phyloP scores from a whole-genome alignment of 2,797 vertebrate species.

The Enteromius afrohamiltoni region DNA sequence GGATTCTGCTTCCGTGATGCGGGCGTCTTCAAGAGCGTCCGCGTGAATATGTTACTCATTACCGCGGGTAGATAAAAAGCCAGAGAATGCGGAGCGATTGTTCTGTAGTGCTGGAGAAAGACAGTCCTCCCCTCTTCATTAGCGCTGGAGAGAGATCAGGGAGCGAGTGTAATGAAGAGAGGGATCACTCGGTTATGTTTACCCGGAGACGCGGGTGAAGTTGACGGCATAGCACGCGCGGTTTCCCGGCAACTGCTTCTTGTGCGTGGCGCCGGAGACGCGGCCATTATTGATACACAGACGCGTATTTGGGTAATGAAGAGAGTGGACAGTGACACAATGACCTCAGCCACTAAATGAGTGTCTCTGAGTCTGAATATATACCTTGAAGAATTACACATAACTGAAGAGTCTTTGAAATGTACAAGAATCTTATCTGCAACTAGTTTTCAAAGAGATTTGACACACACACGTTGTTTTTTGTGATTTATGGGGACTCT shows the following conservation, averaged over 20 bases:
- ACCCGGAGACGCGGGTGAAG: slow-evolving; percentile 35
- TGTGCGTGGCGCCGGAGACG: not conserved
- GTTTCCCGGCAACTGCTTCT: slow-evolving; percentile 48
- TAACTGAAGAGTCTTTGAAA: not conserved
- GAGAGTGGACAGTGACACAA: slow-evolving; percentile 30
- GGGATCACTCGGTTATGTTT: slow-evolving; percentile 45
- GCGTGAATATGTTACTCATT: slow-evolving; percentile 74
- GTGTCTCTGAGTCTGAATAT: not conserved
- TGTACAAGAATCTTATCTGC: slow-evolving; percentile 12
- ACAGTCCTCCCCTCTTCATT: slow-evolving; percentile 52
- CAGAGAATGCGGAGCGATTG: slow-evolving; percentile 74
- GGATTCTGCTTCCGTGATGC: slow-evolving; percentile 20
- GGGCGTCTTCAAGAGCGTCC: slow-evolving; percentile 49
- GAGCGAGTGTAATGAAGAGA: slow-evolving; percentile 46
- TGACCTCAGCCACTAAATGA: slow-evolving; percentile 12
- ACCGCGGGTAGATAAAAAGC: slow-evolving; percentile 54
- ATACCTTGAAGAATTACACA: slow-evolving; percentile 17
- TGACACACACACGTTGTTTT: not conserved
- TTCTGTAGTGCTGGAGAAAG: slow-evolving; percentile 59
- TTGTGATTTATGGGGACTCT: too few relatives aligned
- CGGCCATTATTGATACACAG: slow-evolving; percentile 20
- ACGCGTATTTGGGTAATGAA: slow-evolving; percentile 10
- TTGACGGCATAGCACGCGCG: slow-evolving; percentile 6
- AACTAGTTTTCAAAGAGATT: not conserved
- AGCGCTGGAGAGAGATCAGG: slow-evolving; percentile 49